Conservation (phyloP, 2,797 vertebrate species). For the Cottoperca gobio region DNA sequence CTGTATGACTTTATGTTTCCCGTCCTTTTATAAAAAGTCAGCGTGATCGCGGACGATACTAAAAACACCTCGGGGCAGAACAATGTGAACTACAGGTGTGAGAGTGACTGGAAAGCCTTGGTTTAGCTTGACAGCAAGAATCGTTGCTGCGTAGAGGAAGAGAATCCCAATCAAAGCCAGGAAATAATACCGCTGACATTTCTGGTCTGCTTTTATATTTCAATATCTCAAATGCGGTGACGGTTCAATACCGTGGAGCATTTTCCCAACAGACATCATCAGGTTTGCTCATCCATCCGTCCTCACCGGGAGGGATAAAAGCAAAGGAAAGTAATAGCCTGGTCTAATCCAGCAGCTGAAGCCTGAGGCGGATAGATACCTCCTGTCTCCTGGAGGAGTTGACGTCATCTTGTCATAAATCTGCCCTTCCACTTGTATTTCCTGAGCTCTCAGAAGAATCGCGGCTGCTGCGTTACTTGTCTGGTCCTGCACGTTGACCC, state of each 20-base stretch:
- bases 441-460: slow-evolving; percentile 13
- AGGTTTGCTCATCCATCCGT: slow-evolving; percentile 29
- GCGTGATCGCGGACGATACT: not conserved
- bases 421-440: slow-evolving; percentile 42
- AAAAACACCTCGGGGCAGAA: too few species aligned
- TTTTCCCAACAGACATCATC: slow-evolving; percentile 15
- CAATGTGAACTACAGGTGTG: not conserved
- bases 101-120: not conserved
- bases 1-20: not conserved
- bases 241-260: slow-evolving; percentile 3
- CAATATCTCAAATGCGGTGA: not conserved
- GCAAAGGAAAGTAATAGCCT: slow-evolving; percentile 17
- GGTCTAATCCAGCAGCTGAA: slow-evolving; percentile 49
- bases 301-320: slow-evolving; percentile 28
- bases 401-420: slow-evolving; percentile 68
- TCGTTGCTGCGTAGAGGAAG: not conserved
- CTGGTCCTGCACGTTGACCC: not conserved
- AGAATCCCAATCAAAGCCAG: not conserved
- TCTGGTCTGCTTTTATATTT: slow-evolving; percentile 29
- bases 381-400: slow-evolving; percentile 55
- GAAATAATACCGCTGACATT: not conserved
- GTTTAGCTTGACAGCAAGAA: not conserved
- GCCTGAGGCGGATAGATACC: slow-evolving; percentile 60
- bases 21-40: not conserved
- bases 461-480: slow-evolving; percentile 41